Base-by-base conservation (phyloP, 2,888 invertebrate species). In the Harpalus rubripes region DNA sequence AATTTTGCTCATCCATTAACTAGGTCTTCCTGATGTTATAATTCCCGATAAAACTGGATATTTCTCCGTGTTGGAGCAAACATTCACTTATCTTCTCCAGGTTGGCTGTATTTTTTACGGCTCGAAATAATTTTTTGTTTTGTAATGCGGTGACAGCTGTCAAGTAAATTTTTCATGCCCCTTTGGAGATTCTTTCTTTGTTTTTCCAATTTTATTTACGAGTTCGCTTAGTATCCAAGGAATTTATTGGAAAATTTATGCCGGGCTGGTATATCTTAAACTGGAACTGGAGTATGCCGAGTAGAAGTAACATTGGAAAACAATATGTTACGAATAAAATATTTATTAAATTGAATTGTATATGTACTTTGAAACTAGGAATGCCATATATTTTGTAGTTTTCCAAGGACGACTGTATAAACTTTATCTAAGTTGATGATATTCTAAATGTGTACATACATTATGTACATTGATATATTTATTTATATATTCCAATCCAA, bases 121-220 rank as follows among this genome's bases (percentile, higher is more conserved):
- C 3, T 32, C 26, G 22, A 59, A 81, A 41, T 81, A 65, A 63
- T 63, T 81, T 65, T 81, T 65, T 68, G 68, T 78, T 81, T 81
- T 68, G 65, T 52, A 68, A 81, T 39, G 65, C 56, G 81, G 65
- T 81, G 81, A 81, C 81, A 81, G 81, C 81, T 81, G 81, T 81
- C 81, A 1, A 22, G 44, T 81, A 32, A 81, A 81, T 81, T 56
- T 81, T 81, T 63, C 68, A 81, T 81, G 68, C 81, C 68, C 68
- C 81, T 68, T 81, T 81, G 68, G 81, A 81, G 81, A 81, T 68
- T 68, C 56, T 68, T 81, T 65, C 56, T 44, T 68, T 63, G 80
- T 80, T 44, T 81, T 65, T 65, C 68, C 68, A 65, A 59, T 82
- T 82, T 72, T 82, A 82, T 82, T 82, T 82, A 82, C 61, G 58